Percentiles rank a stretch among this genome's conserved stretches.
Conservation (phyloP, 2,113 vertebrate species). For the Bostrychus sinensis region DNA sequence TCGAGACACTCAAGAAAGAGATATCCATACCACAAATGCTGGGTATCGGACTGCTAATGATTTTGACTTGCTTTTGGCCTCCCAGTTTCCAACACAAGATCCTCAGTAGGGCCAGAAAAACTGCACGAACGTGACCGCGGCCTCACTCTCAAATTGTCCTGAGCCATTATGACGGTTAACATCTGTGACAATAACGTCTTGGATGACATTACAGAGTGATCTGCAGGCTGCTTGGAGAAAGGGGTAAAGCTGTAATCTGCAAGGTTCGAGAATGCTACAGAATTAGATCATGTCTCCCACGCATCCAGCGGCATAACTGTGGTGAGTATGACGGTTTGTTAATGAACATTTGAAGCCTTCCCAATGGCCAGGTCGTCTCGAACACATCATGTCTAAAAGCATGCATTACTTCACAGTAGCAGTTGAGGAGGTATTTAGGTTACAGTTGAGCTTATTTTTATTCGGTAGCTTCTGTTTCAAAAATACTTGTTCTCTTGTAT, state of each 20-base stretch:
- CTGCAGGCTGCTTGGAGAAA: constrained; percentile 29
- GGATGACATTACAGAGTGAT: constrained; percentile 52
- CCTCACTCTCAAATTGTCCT: constrained; percentile 26
- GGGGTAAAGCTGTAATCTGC: constrained; percentile 44
- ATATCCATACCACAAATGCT: constrained; percentile 59
- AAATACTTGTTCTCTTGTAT: neutral
- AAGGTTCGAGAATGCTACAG: constrained; percentile 39
- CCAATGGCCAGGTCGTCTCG: constrained; percentile 42
- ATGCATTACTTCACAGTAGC: constrained; percentile 33
- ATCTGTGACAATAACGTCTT: constrained; percentile 53
- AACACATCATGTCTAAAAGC: constrained; percentile 63
- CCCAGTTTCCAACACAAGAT: constrained; percentile 56
- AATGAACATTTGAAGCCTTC: constrained; percentile 60
- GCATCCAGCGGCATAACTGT: constrained; percentile 62
- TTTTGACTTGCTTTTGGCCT: constrained; percentile 58
- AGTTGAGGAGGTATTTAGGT: no score
- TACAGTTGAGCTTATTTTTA: neutral
- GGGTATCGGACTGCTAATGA: constrained; percentile 50
- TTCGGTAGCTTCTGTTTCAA: neutral
- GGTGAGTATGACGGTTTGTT: constrained; percentile 65
- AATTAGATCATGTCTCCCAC: constrained; percentile 71
- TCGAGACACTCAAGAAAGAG: constrained; percentile 53
- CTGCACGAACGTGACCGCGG: constrained; percentile 15
- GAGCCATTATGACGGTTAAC: constrained; percentile 28
- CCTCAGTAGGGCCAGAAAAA: constrained; percentile 24